Conservation (phyloP, 2,888 invertebrate species). For the Scotopteryx bipunctaria region DNA sequence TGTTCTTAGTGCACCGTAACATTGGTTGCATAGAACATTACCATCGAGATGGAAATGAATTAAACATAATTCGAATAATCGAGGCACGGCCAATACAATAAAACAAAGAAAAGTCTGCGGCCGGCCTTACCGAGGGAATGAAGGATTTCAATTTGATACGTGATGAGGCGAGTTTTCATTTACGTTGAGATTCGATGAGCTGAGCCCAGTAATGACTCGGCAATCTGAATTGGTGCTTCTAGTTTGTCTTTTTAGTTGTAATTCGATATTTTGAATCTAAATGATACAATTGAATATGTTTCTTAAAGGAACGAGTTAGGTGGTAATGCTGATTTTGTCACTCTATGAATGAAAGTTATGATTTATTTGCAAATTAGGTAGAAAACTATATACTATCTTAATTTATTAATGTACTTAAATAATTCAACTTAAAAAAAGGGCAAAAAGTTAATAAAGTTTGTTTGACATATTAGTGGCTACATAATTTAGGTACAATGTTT, state of each 20-base stretch:
- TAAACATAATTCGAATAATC: constrained; percentile 83
- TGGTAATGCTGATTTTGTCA: no score
- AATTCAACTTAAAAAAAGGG: no score
- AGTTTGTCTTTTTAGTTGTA: constrained; percentile 34
- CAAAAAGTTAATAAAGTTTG: no score
- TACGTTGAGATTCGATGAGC: constrained; percentile 50
- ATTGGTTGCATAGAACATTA: constrained; percentile 63
- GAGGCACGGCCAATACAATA: constrained; percentile 74
- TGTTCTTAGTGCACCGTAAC: constrained; percentile 40
- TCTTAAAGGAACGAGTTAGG: no score
- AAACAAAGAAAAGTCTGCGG: constrained; percentile 78
- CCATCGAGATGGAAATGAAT: constrained; percentile 78
- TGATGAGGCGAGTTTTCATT: constrained; percentile 81
- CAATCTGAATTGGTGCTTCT: constrained; percentile 41
- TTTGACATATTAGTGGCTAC: no score
- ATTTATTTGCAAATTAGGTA: no score
- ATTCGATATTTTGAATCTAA: constrained; percentile 31
- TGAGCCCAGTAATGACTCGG: constrained; percentile 31
- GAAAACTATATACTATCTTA: no score
- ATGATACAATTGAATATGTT: constrained; percentile 27
- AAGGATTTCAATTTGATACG: constrained; percentile 84
- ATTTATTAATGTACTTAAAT: no score
- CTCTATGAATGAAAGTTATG: no score
- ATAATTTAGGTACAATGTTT: no score
- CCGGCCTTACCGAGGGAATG: constrained; percentile 61